Conservation (phyloP, 1,140 invertebrate species). For the Bombus cullumanus region DNA sequence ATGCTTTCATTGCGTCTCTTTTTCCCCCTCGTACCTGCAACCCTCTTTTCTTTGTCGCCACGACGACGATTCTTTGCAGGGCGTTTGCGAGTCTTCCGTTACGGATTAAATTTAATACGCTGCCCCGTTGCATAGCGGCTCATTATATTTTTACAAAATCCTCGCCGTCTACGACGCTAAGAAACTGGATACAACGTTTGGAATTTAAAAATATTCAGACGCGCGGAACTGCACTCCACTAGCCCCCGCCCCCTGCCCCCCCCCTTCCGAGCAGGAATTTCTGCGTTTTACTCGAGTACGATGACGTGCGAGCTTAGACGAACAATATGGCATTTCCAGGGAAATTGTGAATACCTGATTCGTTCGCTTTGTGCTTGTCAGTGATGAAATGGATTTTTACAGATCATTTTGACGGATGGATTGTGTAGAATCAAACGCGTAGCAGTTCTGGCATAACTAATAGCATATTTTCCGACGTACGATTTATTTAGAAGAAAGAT, state of each 20-base stretch:
- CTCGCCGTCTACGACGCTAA: neutral
- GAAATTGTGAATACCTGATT: neutral
- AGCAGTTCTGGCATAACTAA: no score
- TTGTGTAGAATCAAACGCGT: no score
- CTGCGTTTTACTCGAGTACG: neutral
- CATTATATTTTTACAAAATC: slow-evolving; percentile 45
- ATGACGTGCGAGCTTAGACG: neutral
- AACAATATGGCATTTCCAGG: neutral
- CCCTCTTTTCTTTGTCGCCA: no score
- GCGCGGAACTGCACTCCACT: neutral
- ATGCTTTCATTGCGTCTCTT: slow-evolving; percentile 43
- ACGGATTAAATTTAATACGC: slow-evolving; percentile 60
- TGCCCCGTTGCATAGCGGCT: slow-evolving; percentile 7
- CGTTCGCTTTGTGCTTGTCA: neutral
- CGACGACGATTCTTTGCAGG: neutral
- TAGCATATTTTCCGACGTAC: no score
- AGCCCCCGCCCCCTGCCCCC: no score
- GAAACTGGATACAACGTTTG: neutral
- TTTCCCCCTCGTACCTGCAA: neutral
- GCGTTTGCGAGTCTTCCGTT: slow-evolving; percentile 41
- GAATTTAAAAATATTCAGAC: slow-evolving; percentile 1
- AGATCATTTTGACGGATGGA: neutral
- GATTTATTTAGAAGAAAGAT: no score
- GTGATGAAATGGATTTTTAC: neutral
- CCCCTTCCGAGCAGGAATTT: neutral